Evolutionary conservation across 1,140 invertebrate species (phyloP).

Genomic region (Acromyrmex heyeri): DNA sequence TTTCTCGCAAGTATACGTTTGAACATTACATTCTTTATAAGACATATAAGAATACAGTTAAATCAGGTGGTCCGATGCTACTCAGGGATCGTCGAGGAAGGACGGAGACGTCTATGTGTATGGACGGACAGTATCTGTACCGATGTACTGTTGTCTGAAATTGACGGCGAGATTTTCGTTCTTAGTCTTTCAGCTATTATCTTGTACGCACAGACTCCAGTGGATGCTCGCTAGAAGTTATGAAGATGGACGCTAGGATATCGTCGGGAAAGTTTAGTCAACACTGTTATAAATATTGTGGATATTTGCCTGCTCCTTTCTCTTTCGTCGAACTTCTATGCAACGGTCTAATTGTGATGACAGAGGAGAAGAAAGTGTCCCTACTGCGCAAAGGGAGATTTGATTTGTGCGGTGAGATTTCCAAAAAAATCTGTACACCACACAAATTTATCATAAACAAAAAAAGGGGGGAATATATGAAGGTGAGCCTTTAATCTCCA

Average conservation of each 20-base stretch:
- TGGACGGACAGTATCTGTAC: too few relatives aligned
- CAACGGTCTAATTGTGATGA: background rate
- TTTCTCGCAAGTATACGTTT: slow-evolving; percentile 65
- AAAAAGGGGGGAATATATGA: background rate
- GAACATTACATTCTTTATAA: slow-evolving; percentile 63
- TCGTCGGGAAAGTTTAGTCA: background rate
- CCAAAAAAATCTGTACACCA: background rate
- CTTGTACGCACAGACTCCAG: background rate
- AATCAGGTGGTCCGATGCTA: slow-evolving; percentile 71
- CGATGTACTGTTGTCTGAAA: background rate
- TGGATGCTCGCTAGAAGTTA: background rate
- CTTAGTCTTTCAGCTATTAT: background rate
- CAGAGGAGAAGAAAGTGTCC: background rate
- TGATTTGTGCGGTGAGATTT: background rate
- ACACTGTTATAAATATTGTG: too few relatives aligned
- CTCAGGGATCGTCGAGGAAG: slow-evolving; percentile 63
- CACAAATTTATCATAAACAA: background rate
- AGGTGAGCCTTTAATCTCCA: background rate
- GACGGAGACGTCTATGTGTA: background rate
- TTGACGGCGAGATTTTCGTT: background rate
- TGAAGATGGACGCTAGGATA: background rate
- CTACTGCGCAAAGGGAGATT: background rate
- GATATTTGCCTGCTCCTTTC: slow-evolving; percentile 5
- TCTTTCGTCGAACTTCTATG: background rate
- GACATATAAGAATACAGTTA: accelerated